phyloP scores from a whole-genome alignment of 2,113 vertebrate genomes.

The Alaudala cheleensis region DNA sequence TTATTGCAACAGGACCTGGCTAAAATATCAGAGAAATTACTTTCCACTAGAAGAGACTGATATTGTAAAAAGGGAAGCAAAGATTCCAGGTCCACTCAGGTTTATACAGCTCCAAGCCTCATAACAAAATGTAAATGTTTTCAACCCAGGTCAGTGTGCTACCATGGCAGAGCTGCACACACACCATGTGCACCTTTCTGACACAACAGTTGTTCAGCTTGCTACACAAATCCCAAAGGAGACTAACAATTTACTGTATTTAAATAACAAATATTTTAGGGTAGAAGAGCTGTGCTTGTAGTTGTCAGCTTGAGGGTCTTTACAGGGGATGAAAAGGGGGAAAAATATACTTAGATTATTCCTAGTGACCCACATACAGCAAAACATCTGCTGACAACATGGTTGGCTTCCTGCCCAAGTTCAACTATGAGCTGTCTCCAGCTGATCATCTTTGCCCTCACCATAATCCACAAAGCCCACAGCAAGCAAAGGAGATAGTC shows the following conservation, averaged over 20 bases:
- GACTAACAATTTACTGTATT: conserved; percentile 24
- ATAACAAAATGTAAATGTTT: background rate
- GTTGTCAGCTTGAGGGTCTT: conserved; percentile 62
- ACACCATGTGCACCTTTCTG: conserved; percentile 29
- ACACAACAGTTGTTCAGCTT: conserved; percentile 58
- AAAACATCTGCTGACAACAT: conserved; percentile 71
- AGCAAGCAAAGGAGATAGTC: conserved; percentile 13
- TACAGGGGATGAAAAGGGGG: background rate
- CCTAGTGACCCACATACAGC: conserved; percentile 60
- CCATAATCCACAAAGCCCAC: conserved; percentile 2
- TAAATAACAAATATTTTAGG: conserved; percentile 54
- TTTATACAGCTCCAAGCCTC: background rate
- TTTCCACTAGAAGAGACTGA: background rate
- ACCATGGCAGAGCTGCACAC: background rate
- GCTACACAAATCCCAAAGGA: conserved; percentile 46
- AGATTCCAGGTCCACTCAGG: background rate
- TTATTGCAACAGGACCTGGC: background rate
- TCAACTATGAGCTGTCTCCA: conserved; percentile 58
- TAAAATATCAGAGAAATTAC: background rate
- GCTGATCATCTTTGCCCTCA: conserved; percentile 63
- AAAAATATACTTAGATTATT: conserved; percentile 19
- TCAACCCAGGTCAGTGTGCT: conserved; percentile 11
- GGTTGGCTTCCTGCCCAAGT: conserved; percentile 68
- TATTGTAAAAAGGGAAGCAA: background rate
- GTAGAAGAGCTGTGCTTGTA: conserved; percentile 1